phyloP scores from a whole-genome alignment of 2,888 invertebrate genomes.

The Andrena hattorfiana region DNA sequence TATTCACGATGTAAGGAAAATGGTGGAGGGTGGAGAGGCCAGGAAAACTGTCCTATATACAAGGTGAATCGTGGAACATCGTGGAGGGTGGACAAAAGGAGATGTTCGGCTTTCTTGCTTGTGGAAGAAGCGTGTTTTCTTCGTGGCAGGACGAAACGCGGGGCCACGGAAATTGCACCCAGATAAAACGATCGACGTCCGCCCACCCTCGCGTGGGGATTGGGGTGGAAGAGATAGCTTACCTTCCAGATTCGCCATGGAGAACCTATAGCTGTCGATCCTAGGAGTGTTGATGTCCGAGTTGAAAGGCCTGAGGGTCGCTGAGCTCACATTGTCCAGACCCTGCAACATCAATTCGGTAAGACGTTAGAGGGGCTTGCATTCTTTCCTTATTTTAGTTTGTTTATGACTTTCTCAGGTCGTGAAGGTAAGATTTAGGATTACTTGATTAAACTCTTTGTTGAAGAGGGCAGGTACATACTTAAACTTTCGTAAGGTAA shows the following conservation, averaged over 20 bases:
- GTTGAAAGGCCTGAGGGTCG: constrained; percentile 88
- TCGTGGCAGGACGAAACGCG: constrained; percentile 9
- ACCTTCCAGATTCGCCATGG: constrained; percentile 97
- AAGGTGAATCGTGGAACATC: constrained; percentile 18
- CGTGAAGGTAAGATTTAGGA: too few species aligned
- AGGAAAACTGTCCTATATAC: constrained; percentile 54
- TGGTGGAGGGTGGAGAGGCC: constrained; percentile 25
- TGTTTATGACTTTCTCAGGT: neutral
- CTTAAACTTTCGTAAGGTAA: too few species aligned
- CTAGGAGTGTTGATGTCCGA: constrained; percentile 92
- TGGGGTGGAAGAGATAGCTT: constrained; percentile 65
- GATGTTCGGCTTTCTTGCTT: constrained; percentile 40
- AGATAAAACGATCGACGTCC: constrained; percentile 32
- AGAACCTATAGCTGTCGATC: constrained; percentile 96
- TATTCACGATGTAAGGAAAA: constrained; percentile 27
- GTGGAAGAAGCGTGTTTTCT: constrained; percentile 31
- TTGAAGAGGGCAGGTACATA: too few species aligned
- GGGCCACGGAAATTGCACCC: constrained; percentile 50
- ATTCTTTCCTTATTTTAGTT: neutral
- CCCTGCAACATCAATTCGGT: constrained; percentile 87
- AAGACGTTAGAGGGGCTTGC: constrained; percentile 5
- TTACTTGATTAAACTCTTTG: too few species aligned
- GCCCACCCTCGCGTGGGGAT: constrained; percentile 12
- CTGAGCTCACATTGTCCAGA: constrained; percentile 88
- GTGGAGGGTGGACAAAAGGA: constrained; percentile 43